Evolutionary conservation across 2,113 vertebrate species (phyloP).

Genomic region (Pituophis catenifer): DNA sequence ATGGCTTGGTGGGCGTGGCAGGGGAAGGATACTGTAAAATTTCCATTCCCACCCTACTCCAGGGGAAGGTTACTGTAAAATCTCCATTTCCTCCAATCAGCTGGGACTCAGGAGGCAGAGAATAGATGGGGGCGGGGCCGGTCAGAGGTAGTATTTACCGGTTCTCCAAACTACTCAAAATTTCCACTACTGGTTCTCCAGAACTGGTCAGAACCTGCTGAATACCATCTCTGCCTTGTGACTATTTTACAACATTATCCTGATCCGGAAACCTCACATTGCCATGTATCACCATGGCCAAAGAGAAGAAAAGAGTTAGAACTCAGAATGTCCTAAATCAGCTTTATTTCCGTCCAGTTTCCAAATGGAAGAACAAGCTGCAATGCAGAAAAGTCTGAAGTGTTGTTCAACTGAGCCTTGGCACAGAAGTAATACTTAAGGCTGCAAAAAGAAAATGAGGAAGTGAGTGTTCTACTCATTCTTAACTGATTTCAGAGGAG

Average conservation of each 20-base stretch:
- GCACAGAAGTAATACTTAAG: neutral
- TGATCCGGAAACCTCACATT: neutral
- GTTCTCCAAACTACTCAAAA: too few relatives aligned
- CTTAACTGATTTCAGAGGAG: neutral
- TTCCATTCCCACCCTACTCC: too few relatives aligned
- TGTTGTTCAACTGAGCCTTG: neutral
- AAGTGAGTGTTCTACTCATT: slow-evolving; percentile 3
- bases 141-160: too few relatives aligned
- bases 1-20: too few relatives aligned
- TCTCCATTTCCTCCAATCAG: too few relatives aligned
- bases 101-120: too few relatives aligned
- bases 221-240: too few relatives aligned
- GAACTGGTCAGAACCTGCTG: too few relatives aligned
- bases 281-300: neutral
- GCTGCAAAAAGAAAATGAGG: slow-evolving; percentile 14
- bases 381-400: neutral
- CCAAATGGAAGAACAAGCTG: neutral
- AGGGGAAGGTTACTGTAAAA: too few relatives aligned
- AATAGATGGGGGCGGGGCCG: too few relatives aligned
- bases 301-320: neutral
- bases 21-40: too few relatives aligned
- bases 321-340: neutral
- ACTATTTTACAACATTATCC: neutral
- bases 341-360: neutral
- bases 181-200: too few relatives aligned